These are phyloP conservation scores for Shinisaurus crocodilurus DNA, from an alignment of 2,113 vertebrate genomes.

Conservation along the genomic window DNA sequence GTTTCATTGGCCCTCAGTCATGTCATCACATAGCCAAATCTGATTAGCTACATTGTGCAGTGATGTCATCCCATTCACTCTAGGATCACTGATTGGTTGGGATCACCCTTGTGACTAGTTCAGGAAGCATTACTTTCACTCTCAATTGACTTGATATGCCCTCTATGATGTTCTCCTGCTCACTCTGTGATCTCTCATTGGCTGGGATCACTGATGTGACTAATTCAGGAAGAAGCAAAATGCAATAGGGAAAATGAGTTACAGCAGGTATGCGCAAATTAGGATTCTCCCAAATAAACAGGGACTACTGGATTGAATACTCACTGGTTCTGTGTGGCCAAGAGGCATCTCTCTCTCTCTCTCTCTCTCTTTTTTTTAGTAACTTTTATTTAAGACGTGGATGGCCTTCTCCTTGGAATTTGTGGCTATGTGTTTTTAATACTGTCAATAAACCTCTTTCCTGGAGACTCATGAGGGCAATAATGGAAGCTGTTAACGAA, in stretches of 20 bases:
- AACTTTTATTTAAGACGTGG: conserved; percentile 48
- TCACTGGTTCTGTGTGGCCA: neutral
- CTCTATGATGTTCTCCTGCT: neutral
- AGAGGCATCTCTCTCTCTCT: no score
- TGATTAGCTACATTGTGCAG: neutral
- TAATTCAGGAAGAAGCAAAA: neutral
- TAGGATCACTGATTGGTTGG: neutral
- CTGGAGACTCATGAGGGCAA: conserved; percentile 78
- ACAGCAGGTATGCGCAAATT: neutral
- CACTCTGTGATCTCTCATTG: neutral
- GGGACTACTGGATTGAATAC: neutral
- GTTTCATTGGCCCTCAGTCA: neutral
- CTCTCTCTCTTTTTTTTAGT: no score
- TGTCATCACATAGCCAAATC: neutral
- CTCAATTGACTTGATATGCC: neutral
- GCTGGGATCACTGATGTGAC: neutral
- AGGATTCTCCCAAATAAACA: neutral
- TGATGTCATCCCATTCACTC: neutral
- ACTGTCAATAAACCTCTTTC: conserved; percentile 85
- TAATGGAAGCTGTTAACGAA: conserved; percentile 85
- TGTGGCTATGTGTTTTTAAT: conserved; percentile 83
- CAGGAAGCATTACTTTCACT: neutral
- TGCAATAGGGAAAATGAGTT: neutral
- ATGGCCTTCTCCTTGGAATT: conserved; percentile 70
- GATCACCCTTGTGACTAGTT: neutral